A percentile compares a stretch with the other conserved stretches of the same genome.
Evolutionary conservation across 2,888 invertebrate genomes (phyloP).

Genomic region (Abrostola triplasia): DNA sequence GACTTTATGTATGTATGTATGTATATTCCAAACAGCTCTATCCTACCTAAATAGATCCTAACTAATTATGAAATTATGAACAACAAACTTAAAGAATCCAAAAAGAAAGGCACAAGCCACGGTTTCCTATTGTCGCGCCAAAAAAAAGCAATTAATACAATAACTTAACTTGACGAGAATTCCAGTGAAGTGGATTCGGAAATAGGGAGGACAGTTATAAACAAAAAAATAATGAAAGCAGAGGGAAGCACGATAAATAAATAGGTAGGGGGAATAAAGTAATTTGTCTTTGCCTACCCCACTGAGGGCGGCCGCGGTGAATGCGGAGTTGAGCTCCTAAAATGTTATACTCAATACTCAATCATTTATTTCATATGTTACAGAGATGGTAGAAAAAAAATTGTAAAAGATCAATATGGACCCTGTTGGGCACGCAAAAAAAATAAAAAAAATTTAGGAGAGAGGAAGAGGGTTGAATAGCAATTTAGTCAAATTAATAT

Average conservation of each 20-base stretch:
- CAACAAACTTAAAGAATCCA: neutral
- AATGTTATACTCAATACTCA: no score
- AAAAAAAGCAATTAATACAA: conserved; percentile 48
- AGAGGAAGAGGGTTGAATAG: no score
- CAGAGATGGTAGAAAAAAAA: no score
- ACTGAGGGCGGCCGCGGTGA: conserved; percentile 43
- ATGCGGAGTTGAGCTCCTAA: conserved; percentile 53
- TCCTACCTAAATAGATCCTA: no score
- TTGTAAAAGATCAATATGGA: no score
- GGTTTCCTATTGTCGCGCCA: conserved; percentile 9
- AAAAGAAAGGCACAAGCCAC: conserved; percentile 3
- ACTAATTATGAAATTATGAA: no score
- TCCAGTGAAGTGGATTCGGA: conserved; percentile 55
- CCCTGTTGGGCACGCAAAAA: no score
- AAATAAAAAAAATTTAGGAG: no score
- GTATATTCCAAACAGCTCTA: no score
- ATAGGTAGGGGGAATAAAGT: conserved; percentile 74
- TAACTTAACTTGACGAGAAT: conserved; percentile 38
- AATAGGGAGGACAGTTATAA: conserved; percentile 66
- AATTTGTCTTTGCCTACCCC: conserved; percentile 76
- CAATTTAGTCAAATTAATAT: no score
- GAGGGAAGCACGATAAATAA: conserved; percentile 73
- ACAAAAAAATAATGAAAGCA: conserved; percentile 72
- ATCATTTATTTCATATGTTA: no score
- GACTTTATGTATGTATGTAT: no score